A percentile compares a stretch with the other conserved stretches of the same genome.
Evolutionary conservation across 2,113 vertebrate genomes (phyloP).

Genomic region (Neolamprologus kungweensis): DNA sequence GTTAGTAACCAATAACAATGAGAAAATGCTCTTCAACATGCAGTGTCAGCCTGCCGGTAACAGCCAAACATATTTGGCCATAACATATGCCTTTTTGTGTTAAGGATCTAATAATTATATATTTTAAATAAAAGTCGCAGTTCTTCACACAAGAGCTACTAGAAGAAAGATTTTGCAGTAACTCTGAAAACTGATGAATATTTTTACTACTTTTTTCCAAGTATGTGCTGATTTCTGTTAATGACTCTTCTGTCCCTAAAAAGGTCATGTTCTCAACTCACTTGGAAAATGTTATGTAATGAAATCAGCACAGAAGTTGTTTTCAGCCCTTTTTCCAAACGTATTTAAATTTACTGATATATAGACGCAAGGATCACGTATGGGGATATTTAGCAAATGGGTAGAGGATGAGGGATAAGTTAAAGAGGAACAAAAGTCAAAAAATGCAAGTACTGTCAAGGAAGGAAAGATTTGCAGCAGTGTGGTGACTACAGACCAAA

Average conservation of each 20-base stretch:
- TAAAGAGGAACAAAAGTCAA: background rate
- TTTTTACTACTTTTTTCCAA: background rate
- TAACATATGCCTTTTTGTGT: background rate
- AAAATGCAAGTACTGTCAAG: background rate
- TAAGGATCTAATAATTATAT: background rate
- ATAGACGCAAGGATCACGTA: background rate
- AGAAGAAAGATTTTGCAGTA: background rate
- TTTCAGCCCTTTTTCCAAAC: background rate
- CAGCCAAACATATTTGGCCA: background rate
- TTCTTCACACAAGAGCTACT: background rate
- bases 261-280: background rate
- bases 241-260: background rate
- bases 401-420: background rate
- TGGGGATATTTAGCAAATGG: background rate
- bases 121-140: background rate
- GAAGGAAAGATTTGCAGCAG: background rate
- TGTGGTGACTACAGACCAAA: background rate
- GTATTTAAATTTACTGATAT: background rate
- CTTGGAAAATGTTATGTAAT: background rate
- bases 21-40: background rate
- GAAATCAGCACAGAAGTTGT: background rate
- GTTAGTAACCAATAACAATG: background rate
- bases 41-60: background rate
- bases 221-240: background rate
- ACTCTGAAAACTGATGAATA: background rate